Base-by-base conservation (phyloP, 2,888 invertebrate genomes). In the Bursaphelenchus okinawaensis region DNA sequence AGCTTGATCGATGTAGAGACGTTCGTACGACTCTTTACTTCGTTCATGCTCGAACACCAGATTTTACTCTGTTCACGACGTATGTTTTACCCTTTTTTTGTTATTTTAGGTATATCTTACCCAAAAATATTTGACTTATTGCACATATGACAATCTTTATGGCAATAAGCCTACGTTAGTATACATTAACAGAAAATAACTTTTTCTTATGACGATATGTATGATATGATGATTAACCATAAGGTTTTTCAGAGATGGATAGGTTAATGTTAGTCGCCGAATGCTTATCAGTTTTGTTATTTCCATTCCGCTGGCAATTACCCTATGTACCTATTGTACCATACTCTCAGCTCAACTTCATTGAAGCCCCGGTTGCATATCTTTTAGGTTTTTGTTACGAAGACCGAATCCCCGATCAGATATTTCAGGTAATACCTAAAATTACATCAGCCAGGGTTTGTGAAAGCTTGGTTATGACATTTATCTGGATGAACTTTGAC, bases 271-370 rank as follows among this genome's bases (percentile, higher is more conserved):
- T 94, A 71, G 93, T 98, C 19, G 91, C 95, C 6, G 98, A 98
- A 85, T 90, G 93, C 78, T 88, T 95, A 75, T 90, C 90, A 3
- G 88, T 91, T 0, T 86, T 98, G 24, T 86, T 95, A 50, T 90
- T 95, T 81, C 98, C 98, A 1, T 98, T 96, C 83, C 87, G 89
- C 26, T 98, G 98, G 98, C 93, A 94, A 61, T 95, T 98, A 84
- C 95, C 98, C 3, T 98, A 98, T 85, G 98, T 96, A 67, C 98
- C 98, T 27, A 94, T 98, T 81, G 86, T 98, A 77, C 98, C 98
- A 0, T 91, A 93, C 58, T 83, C 86, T 4, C 82, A 83, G 54
- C 90, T 92, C 20, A 86, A 94, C 68, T 98, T 98, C 85, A 87
- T 98, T 55, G 98, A 99, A 85, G 98, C 98, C 6, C 98, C 98